These are phyloP conservation scores for Antedon mediterranea DNA, from an alignment of 53 echinoderm and acorn worm genomes.

Conservation along the genomic window DNA sequence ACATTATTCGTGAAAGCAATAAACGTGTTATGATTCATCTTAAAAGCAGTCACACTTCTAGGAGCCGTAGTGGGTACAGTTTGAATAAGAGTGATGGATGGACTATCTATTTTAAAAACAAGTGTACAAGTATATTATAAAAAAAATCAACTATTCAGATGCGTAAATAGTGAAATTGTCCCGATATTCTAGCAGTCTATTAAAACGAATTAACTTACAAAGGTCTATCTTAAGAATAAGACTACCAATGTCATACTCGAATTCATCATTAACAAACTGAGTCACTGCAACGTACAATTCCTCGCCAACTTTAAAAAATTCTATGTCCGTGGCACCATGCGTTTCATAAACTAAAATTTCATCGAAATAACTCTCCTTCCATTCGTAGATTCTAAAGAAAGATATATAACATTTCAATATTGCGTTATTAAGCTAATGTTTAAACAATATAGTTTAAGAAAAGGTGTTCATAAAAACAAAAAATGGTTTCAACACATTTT, in stretches of 20 bases:
- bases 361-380: not conserved
- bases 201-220: not conserved
- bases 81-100: not conserved
- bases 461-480: too few species aligned
- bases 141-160: too few species aligned
- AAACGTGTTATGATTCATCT: not conserved
- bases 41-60: not conserved
- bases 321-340: not conserved
- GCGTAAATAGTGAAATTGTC: too few species aligned
- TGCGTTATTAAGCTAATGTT: too few species aligned
- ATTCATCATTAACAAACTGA: not conserved
- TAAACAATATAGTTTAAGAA: too few species aligned
- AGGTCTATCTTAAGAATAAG: not conserved
- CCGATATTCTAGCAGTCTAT: too few species aligned
- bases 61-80: not conserved
- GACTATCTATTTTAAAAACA: not conserved
- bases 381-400: not conserved
- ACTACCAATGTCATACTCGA: not conserved
- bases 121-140: too few species aligned
- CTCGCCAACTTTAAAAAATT: not conserved
- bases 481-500: too few species aligned
- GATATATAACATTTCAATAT: too few species aligned
- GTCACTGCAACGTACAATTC: not conserved
- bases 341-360: not conserved
- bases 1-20: not conserved